Evolutionary conservation across 2,113 vertebrate species (phyloP).

Genomic region (Vicugna pacos): DNA sequence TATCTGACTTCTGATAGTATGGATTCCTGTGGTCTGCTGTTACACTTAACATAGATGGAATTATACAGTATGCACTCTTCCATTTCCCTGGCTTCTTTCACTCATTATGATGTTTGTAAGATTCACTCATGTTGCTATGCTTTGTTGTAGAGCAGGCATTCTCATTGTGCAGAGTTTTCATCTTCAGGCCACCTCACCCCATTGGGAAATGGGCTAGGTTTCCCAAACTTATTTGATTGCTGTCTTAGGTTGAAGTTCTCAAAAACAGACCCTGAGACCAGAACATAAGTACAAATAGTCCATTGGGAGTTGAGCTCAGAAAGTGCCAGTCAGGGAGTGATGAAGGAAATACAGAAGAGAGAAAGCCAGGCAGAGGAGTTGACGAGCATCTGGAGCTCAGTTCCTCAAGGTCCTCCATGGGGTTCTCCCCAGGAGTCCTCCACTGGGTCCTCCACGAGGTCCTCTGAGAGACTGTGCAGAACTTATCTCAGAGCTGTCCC

Average conservation of each 20-base stretch:
- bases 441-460: neutral
- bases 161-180: neutral
- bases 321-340: neutral
- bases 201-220: neutral
- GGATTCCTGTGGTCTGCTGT: neutral
- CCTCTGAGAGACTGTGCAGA: neutral
- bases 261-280: neutral
- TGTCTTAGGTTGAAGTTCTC: neutral
- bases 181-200: neutral
- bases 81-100: neutral
- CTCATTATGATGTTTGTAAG: neutral
- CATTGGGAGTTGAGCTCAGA: neutral
- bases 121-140: neutral
- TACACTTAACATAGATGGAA: neutral
- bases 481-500: neutral
- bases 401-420: neutral
- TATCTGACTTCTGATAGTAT: neutral
- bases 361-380: neutral
- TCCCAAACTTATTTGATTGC: neutral
- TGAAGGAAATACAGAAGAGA: neutral
- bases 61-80: neutral
- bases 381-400: neutral
- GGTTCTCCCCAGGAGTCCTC: neutral
- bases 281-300: neutral
- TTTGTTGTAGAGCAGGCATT: neutral